phyloP scores from a whole-genome alignment of 2,888 invertebrate species.

The Incurvaria masculella region DNA sequence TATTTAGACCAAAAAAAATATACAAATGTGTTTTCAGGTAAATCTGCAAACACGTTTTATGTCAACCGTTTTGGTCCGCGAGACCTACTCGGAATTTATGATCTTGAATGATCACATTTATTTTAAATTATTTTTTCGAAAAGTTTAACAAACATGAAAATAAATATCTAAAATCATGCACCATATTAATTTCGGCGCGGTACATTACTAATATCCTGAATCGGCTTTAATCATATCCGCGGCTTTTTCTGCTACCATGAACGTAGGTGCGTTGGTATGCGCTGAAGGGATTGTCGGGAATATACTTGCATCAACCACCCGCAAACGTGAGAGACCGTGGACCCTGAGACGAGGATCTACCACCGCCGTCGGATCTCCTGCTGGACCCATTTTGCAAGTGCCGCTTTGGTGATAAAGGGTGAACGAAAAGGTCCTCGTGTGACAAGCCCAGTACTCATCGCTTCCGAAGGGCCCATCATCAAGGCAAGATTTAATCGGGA shows the following conservation, averaged over 20 bases:
- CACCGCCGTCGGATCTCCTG: constrained; percentile 43
- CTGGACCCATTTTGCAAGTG: constrained; percentile 53
- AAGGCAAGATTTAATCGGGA: constrained; percentile 55
- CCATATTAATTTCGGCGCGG: too few relatives aligned
- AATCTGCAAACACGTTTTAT: too few relatives aligned
- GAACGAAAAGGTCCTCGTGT: constrained; percentile 44
- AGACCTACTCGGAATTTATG: too few relatives aligned
- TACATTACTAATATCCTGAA: too few relatives aligned
- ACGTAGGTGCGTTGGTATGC: constrained; percentile 55
- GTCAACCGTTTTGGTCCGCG: too few relatives aligned
- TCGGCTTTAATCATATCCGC: constrained; percentile 51
- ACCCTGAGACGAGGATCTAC: constrained; percentile 51
- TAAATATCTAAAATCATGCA: too few relatives aligned
- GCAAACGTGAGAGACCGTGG: constrained; percentile 42
- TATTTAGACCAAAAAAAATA: too few relatives aligned
- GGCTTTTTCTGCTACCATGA: constrained; percentile 60
- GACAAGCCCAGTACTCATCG: constrained; percentile 70
- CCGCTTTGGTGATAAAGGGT: constrained; percentile 56
- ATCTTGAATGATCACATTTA: too few relatives aligned
- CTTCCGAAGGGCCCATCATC: constrained; percentile 47
- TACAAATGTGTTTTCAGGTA: too few relatives aligned
- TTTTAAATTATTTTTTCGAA: too few relatives aligned
- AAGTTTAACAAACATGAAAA: too few relatives aligned
- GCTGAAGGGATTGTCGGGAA: constrained; percentile 56
- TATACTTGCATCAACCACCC: constrained; percentile 57